Evolutionary conservation across 2,113 vertebrate genomes (phyloP).

Genomic region (Ailurus styani): DNA sequence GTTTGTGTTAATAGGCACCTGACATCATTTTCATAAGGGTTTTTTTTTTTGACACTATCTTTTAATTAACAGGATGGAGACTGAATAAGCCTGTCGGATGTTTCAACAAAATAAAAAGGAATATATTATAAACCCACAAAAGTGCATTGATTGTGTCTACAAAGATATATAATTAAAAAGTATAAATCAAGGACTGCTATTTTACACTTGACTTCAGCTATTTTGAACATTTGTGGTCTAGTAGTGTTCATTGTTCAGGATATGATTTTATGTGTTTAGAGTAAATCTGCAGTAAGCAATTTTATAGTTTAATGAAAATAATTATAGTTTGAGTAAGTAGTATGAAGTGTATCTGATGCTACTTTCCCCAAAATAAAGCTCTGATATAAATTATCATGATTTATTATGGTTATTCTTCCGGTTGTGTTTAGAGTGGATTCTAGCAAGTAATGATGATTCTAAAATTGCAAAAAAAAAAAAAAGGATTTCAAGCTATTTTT

Average conservation of each 20-base stretch:
- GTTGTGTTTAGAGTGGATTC: constrained; percentile 78
- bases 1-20: constrained; percentile 80
- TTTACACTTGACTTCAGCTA: constrained; percentile 84
- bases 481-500: constrained; percentile 75
- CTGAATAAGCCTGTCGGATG: constrained; percentile 72
- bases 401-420: constrained; percentile 78
- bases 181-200: constrained; percentile 81
- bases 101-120: constrained; percentile 76
- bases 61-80: constrained; percentile 79
- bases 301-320: constrained; percentile 87
- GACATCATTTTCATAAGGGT: constrained; percentile 73
- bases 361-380: constrained; percentile 79
- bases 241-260: constrained; percentile 77
- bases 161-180: constrained; percentile 85
- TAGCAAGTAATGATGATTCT: constrained; percentile 76
- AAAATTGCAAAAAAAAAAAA: constrained; percentile 76
- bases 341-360: constrained; percentile 82
- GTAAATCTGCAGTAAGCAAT: constrained; percentile 81
- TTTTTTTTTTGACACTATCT: constrained; percentile 77
- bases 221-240: constrained; percentile 78
- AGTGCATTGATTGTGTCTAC: constrained; percentile 80
- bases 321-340: constrained; percentile 84
- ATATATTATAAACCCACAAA: constrained; percentile 73
- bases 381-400: constrained; percentile 84
- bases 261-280: constrained; percentile 77